Percentiles rank a stretch among this genome's conserved stretches.
Conservation (phyloP, 1,140 invertebrate genomes). For the Scaptomyza graminum region DNA sequence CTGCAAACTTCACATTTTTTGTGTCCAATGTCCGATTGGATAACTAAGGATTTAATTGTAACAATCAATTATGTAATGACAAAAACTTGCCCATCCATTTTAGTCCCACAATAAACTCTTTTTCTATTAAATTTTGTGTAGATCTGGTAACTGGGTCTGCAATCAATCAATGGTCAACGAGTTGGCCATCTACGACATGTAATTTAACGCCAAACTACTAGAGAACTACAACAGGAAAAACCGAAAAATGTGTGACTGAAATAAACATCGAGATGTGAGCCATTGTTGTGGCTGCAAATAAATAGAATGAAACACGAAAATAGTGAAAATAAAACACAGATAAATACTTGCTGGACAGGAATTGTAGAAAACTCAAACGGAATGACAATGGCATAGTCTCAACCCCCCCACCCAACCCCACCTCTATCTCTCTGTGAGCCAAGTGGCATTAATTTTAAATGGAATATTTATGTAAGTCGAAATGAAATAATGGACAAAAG, state of each 20-base stretch:
- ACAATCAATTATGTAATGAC: not conserved
- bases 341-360: conserved; percentile 50
- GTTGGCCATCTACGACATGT: conserved; percentile 62
- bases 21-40: not conserved
- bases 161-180: conserved; percentile 72
- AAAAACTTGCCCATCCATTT: not conserved
- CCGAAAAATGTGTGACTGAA: conserved; percentile 18
- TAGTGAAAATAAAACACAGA: conserved; percentile 48
- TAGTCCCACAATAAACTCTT: too few relatives aligned
- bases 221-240: conserved; percentile 36
- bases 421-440: not conserved
- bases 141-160: conserved; percentile 34
- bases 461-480: conserved; percentile 78
- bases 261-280: conserved; percentile 21
- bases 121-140: conserved; percentile 35
- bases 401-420: too few relatives aligned
- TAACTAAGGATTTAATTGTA: not conserved
- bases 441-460: conserved; percentile 69
- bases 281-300: conserved; percentile 43
- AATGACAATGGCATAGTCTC: conserved; percentile 34
- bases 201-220: conserved; percentile 73
- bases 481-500: conserved; percentile 80
- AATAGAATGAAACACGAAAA: conserved; percentile 25
- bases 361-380: conserved; percentile 19
- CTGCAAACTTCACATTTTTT: conserved; percentile 11